These are phyloP conservation scores for Idaea straminata DNA, from an alignment of 2,888 invertebrate species.

Conservation along the genomic window DNA sequence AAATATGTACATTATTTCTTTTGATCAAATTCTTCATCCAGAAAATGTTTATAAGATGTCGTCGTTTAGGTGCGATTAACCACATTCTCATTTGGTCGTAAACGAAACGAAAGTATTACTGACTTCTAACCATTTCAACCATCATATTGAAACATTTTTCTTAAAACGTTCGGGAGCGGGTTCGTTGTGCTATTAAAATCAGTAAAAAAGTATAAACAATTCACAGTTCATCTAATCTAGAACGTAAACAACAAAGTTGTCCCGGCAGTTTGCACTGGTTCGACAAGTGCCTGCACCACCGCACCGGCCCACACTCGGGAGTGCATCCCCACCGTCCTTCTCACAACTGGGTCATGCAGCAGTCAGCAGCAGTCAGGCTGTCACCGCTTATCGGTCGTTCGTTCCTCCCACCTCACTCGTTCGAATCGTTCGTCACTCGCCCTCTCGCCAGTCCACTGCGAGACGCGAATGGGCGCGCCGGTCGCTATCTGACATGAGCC, in stretches of 20 bases:
- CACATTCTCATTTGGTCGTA: neutral
- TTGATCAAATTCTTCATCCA: neutral
- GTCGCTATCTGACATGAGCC: conserved; percentile 43
- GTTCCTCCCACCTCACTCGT: conserved; percentile 13
- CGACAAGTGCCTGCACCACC: conserved; percentile 6
- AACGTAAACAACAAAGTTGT: neutral
- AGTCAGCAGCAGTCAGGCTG: conserved; percentile 31
- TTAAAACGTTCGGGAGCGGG: too few species aligned
- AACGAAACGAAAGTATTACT: too few species aligned
- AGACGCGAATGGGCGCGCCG: conserved; percentile 46
- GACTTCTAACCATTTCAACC: too few species aligned
- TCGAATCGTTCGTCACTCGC: conserved; percentile 11
- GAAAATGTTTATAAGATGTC: neutral
- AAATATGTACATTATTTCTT: neutral
- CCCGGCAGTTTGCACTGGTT: neutral
- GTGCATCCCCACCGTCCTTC: neutral
- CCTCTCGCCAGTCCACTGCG: conserved; percentile 38
- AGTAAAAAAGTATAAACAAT: too few species aligned
- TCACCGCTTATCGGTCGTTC: conserved; percentile 42
- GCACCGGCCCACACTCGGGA: conserved; percentile 13
- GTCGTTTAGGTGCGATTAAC: neutral
- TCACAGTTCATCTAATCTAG: too few species aligned
- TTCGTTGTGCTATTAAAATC: too few species aligned
- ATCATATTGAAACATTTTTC: too few species aligned
- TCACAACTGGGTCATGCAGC: conserved; percentile 14